Evolutionary conservation across 2,888 invertebrate species (phyloP), one percentile per base, ranked within the genome.

Genomic region (Drosophila testacea): DNA sequence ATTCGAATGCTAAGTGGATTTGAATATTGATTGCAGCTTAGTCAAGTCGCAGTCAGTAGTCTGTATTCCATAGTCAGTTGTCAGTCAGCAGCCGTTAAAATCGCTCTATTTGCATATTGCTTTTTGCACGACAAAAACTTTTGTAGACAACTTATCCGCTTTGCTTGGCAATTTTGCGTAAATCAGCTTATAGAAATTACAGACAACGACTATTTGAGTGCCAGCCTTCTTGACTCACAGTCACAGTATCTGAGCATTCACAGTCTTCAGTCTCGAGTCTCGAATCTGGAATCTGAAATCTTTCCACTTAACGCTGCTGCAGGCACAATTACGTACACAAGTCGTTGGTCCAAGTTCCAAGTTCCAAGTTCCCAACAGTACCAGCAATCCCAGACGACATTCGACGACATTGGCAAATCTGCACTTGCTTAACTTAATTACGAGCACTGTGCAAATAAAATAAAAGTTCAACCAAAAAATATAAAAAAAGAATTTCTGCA

Each of bases 11-110:
- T 86, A 85, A 86, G 77, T 88, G 89, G 85, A 86, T 86, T 86
- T 86, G 86, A 89, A 89, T 86, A 86, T 86, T 89, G 85, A 86
- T 86, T 86, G 85, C 83, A 88, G 85, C 86, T 88, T 83, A 89
- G 78, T 39, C 65, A 28, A 47, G 44, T 56, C 51, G 46, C 52
- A 36, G 16, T 16, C 48, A 10, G 10, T 10, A 32, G 22, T 47
- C 39, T 4, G 13, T 44, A 16, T 16, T 61, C 41, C 22, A 27
- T n/a, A 57, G 36, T 47, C 34, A 42, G 32, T 50, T 48, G 38
- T 50, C 50, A 50, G 50, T 50, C 50, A 28, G 10, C 48, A 55
- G 48, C 41, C 65, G 65, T 74, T 61, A 61, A 70, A 83, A 76
- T 81, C 80, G 57, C 64, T 71, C 60, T 74, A 89, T 85, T 85